Base-by-base conservation (phyloP, 2,113 vertebrate genomes). In the Peucedramus taeniatus region DNA sequence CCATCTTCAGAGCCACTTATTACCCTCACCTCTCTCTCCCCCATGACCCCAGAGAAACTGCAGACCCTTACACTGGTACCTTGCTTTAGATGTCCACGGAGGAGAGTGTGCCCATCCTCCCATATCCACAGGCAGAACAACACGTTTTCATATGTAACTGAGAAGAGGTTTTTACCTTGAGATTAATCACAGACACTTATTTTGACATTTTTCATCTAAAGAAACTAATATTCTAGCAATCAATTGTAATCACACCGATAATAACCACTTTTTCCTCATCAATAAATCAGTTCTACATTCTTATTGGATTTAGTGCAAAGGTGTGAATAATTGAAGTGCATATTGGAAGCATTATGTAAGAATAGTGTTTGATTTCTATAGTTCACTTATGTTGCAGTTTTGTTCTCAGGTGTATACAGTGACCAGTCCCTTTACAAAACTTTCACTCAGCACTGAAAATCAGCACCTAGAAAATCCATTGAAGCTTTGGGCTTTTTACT, bases 121-220 rank as follows among this genome's bases (percentile, higher is more conserved):
- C 6, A 6, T 7, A 23, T 40, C 56, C 72, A 27, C 0, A 0
- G 53, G 31, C n/a, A 69, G 40, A 88, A 37, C 13, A 57, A 49
- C 4, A 9, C 22, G 14, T 53, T 91, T 72, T 63, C 45, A 24
- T 23, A 30, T 22, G 26, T 12, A 66, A 70, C 1, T 78, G 14
- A 20, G 33, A 81, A 66, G 30, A 95, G 8, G 24, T 59, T 70
- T 69, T 45, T 78, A 60, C 35, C 51, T 87, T 63, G 23, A 87
- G 26, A 65, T 61, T 66, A 70, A 86, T 61, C 71, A 65, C 5
- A 78, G 45, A 50, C 28, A 45, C 4, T 39, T 2, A 2, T 28
- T 81, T 84, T 63, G 15, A 59, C 27, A 26, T 63, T 74, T 87
- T 90, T 86, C 35, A n/a, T 13, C 63, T 57, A 57, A 86, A 72